Percentiles rank a stretch among this genome's conserved stretches.
Evolutionary conservation across 2,113 vertebrate species (phyloP).

Genomic region (Lucifuga dentata): DNA sequence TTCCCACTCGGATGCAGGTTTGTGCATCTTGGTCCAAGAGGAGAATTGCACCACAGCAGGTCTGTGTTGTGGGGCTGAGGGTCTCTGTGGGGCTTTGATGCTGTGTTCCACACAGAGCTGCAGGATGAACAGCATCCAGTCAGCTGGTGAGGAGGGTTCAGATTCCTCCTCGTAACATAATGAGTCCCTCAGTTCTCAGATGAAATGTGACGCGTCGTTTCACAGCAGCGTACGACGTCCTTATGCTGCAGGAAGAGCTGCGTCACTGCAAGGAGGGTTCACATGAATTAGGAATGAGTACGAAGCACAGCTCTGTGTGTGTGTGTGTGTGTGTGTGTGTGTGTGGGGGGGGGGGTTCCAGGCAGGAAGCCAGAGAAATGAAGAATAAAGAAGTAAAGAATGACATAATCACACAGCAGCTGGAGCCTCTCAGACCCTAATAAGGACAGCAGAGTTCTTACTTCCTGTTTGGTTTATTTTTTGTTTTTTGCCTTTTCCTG

Average conservation of each 20-base stretch:
- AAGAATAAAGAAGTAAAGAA: slow-evolving; percentile 25
- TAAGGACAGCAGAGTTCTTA: slow-evolving; percentile 2
- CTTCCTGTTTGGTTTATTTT: neutral
- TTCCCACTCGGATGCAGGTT: too few species aligned
- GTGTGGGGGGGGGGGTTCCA: too few species aligned
- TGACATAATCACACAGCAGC: slow-evolving; percentile 41
- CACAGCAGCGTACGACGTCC: slow-evolving; percentile 26
- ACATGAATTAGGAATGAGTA: neutral
- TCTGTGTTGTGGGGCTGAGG: slow-evolving; percentile 68
- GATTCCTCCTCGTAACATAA: slow-evolving; percentile 71
- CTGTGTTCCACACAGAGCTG: slow-evolving; percentile 41
- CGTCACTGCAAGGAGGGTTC: slow-evolving; percentile 1
- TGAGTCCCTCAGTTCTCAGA: slow-evolving; percentile 65
- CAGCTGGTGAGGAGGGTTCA: slow-evolving; percentile 50
- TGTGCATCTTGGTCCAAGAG: slow-evolving; percentile 55
- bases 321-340: too few species aligned
- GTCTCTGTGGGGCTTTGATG: slow-evolving; percentile 59
- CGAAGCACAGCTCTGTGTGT: too few species aligned
- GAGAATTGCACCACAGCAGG: slow-evolving; percentile 58
- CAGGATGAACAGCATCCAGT: slow-evolving; percentile 53
- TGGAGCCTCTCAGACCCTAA: slow-evolving; percentile 39
- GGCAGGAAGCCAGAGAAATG: too few species aligned
- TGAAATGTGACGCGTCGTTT: slow-evolving; percentile 38
- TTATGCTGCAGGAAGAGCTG: slow-evolving; percentile 15
- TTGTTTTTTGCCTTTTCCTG: slow-evolving; percentile 7